phyloP scores from a whole-genome alignment of 2,888 invertebrate species.

The Chymomyza caudatula region DNA sequence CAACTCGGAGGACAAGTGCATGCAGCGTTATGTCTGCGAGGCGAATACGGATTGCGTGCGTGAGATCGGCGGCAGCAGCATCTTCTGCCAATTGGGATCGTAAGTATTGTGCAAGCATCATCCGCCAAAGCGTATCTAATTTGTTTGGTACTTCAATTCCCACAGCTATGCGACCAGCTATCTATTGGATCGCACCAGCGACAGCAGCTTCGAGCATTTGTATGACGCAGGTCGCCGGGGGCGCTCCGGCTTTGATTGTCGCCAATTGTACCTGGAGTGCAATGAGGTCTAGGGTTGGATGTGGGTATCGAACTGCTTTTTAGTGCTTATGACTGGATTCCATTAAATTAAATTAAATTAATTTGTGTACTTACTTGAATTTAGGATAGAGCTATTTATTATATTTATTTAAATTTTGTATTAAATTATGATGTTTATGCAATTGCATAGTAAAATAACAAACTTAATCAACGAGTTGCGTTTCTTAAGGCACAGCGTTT shows the following conservation, averaged over 20 bases:
- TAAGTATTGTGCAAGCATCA: constrained; percentile 80
- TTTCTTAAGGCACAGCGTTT: constrained; percentile 9
- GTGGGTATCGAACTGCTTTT: constrained; percentile 6
- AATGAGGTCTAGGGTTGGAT: constrained; percentile 86
- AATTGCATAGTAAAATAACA: constrained; percentile 5
- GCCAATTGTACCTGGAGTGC: constrained; percentile 90
- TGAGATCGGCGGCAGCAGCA: constrained; percentile 88
- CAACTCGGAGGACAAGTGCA: constrained; percentile 88
- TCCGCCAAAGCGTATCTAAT: neutral
- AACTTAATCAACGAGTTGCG: constrained; percentile 6
- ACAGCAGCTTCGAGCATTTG: constrained; percentile 86
- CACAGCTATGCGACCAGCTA: constrained; percentile 91
- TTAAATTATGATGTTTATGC: constrained; percentile 45
- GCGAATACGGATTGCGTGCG: constrained; percentile 92
- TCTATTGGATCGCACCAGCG: constrained; percentile 87
- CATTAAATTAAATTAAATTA: constrained; percentile 67
- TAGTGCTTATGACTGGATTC: constrained; percentile 54
- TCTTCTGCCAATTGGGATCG: constrained; percentile 96
- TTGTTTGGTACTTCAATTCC: neutral
- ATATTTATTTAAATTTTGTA: constrained; percentile 66
- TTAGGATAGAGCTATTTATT: constrained; percentile 66
- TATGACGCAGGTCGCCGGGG: constrained; percentile 93
- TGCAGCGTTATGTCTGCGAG: constrained; percentile 93
- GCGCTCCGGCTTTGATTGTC: constrained; percentile 90
- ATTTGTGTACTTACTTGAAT: constrained; percentile 62